phyloP scores from a whole-genome alignment of 2,888 invertebrate species.

The Drosophila nigricruria region DNA sequence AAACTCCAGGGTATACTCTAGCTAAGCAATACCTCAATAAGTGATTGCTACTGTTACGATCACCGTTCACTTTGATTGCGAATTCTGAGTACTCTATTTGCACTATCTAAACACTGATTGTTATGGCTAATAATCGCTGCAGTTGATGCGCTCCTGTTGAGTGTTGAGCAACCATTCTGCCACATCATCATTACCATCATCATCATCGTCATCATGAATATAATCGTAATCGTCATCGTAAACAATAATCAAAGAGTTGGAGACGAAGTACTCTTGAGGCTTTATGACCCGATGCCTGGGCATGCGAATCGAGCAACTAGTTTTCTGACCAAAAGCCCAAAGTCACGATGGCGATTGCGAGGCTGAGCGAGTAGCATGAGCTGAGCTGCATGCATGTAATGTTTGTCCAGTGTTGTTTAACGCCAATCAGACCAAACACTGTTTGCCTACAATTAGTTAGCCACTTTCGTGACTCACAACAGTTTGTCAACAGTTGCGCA shows the following conservation, averaged over 20 bases:
- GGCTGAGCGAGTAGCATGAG: background rate
- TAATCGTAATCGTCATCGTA: conserved; percentile 7
- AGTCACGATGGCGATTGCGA: conserved; percentile 26
- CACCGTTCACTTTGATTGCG: background rate
- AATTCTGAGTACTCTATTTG: conserved; percentile 18
- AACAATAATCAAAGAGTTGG: conserved; percentile 18
- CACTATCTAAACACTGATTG: conserved; percentile 32
- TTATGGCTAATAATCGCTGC: conserved; percentile 22
- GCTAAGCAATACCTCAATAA: background rate
- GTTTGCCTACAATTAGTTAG: conserved; percentile 4
- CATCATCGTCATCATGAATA: conserved; percentile 33
- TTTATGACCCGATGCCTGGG: conserved; percentile 8
- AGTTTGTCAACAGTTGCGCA: background rate
- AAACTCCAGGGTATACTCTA: conserved; percentile 9
- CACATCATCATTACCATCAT: conserved; percentile 48
- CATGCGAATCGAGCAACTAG: conserved; percentile 27
- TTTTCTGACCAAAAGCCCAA: conserved; percentile 19
- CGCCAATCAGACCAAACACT: background rate
- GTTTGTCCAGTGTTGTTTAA: conserved; percentile 29
- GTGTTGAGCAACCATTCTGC: conserved; percentile 25
- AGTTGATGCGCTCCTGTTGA: conserved; percentile 18
- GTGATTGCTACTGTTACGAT: background rate
- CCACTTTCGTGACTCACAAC: conserved; percentile 1
- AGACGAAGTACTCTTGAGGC: conserved; percentile 15
- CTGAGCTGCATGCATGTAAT: background rate